Conservation (phyloP, 2,888 invertebrate species). For the Zygaena filipendulae region DNA sequence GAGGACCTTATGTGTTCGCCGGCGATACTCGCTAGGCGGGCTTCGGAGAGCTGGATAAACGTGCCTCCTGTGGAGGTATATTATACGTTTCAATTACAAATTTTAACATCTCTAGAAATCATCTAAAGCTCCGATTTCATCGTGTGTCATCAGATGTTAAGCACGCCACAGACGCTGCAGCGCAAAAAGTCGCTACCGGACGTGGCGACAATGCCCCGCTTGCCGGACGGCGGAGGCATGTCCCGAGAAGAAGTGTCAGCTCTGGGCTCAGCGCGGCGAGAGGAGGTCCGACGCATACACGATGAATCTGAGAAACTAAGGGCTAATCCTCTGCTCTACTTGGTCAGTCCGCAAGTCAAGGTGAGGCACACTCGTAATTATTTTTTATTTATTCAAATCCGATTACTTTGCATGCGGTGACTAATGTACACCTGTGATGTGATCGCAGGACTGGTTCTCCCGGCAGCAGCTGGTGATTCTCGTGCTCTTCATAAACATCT, state of each 20-base stretch:
- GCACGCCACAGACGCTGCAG: slow-evolving; percentile 82
- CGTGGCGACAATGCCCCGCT: slow-evolving; percentile 84
- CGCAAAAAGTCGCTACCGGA: slow-evolving; percentile 98
- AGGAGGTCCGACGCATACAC: slow-evolving; percentile 91
- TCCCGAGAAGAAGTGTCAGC: slow-evolving; percentile 95
- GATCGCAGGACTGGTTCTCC: slow-evolving; percentile 98
- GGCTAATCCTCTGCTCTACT: slow-evolving; percentile 94
- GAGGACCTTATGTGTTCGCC: slow-evolving; percentile 89
- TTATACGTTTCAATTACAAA: not conserved
- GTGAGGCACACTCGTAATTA: slow-evolving; percentile 65
- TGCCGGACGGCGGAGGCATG: slow-evolving; percentile 83
- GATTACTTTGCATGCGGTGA: no score
- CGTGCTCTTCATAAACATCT: slow-evolving; percentile 93
- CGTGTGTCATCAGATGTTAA: slow-evolving; percentile 71
- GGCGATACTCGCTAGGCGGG: slow-evolving; percentile 85
- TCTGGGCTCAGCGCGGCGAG: slow-evolving; percentile 92
- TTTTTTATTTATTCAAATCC: slow-evolving; percentile 6
- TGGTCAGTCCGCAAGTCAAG: slow-evolving; percentile 98
- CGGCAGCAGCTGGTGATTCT: slow-evolving; percentile 94
- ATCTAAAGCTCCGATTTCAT: not conserved
- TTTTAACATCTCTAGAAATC: not conserved
- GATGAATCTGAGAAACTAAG: slow-evolving; percentile 92
- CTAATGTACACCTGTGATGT: no score
- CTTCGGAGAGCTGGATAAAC: slow-evolving; percentile 91
- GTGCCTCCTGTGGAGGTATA: slow-evolving; percentile 87